Base-by-base conservation (phyloP, 2,113 vertebrate species). In the Setophaga coronata region DNA sequence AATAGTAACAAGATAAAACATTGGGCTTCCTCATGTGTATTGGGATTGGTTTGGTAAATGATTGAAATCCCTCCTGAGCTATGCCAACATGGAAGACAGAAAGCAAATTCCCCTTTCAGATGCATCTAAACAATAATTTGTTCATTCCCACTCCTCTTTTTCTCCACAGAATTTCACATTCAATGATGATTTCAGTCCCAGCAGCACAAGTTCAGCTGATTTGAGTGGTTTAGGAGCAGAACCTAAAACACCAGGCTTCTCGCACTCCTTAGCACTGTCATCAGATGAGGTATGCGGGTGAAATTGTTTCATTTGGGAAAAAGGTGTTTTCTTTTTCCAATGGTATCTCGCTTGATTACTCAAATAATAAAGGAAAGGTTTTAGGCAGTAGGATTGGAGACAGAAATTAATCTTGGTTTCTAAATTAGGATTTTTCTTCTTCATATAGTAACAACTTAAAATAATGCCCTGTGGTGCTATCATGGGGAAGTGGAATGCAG, bases 191-290 rank as follows among this genome's bases (percentile, higher is more conserved):
- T 98, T 99, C 97, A 99, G 99, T 33, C 98, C 98, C 95, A 99
- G 99, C 98, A 99, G 99, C 94, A 98, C 98, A 76, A 99, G 99
- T 94, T 99, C 99, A 3, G 98, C 98, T 86, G 99, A 99, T 91
- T 81, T 99, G 97, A 99, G 99, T 1, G 99, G 99, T 36, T 95
- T 98, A 83, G 97, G 98, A 97, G 97, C 98, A 19, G 98, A 99
- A 73, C 97, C 98, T 60, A 99, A 98, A 98, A 90, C 96, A 25
- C 97, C 98, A 6, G 98, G 98, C 57, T 98, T 96, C 76, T 99
- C 98, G 0, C 99, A 98, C 73, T 98, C 97, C 77, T 94, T 98
- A 85, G 97, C 54, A 16, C 95, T 99, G 56, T 99, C 99, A 0
- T 99, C 99, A 38, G 98, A 99, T 51, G 99, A 99, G 99, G 99